Conservation (phyloP, 2,113 vertebrate species). For the Castor canadensis region DNA sequence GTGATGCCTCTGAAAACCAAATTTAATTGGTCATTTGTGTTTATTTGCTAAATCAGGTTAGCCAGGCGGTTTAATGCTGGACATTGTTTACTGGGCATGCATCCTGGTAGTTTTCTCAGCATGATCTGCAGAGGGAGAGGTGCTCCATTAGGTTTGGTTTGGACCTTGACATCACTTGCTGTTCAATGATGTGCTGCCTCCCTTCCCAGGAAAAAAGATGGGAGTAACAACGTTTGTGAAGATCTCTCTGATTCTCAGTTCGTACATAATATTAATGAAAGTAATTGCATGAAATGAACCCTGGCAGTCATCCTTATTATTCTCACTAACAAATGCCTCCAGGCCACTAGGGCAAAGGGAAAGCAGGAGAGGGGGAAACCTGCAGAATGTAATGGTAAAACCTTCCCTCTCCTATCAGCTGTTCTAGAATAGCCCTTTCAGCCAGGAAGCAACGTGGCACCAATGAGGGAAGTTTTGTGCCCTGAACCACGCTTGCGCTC, state of each 20-base stretch:
- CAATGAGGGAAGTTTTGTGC: neutral
- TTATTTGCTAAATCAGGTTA: neutral
- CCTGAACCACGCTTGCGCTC: conserved; percentile 56
- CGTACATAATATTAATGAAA: neutral
- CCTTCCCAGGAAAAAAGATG: neutral
- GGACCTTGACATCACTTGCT: neutral
- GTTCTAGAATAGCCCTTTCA: conserved; percentile 2
- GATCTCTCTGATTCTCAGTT: neutral
- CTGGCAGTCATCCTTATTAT: neutral
- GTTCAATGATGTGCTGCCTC: neutral
- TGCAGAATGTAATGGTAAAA: neutral
- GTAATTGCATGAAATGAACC: neutral
- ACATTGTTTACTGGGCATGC: no score
- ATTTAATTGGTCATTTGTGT: neutral
- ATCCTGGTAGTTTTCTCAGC: neutral
- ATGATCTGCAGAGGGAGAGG: neutral
- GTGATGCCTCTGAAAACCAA: neutral
- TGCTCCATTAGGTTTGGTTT: neutral
- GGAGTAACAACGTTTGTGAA: neutral
- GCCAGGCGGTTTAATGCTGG: neutral
- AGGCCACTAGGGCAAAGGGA: neutral
- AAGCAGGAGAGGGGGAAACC: no score
- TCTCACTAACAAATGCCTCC: neutral
- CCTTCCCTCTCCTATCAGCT: neutral
- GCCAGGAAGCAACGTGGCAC: neutral